Base-by-base conservation (phyloP, 2,113 vertebrate species). In the Pyxicephalus adspersus region DNA sequence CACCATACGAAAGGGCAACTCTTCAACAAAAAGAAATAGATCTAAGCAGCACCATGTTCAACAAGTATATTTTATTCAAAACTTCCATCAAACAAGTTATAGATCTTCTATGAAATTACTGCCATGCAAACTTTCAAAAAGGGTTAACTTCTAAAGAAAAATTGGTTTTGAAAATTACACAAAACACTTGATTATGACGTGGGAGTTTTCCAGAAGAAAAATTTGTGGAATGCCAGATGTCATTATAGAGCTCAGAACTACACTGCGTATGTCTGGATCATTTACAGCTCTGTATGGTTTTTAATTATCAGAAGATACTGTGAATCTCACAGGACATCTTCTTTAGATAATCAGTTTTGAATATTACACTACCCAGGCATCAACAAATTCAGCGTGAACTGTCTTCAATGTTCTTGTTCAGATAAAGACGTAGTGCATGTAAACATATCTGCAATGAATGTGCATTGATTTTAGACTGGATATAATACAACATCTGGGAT, bases 401-500 rank as follows among this genome's bases (percentile, higher is more conserved):
- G 58, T 64, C 75, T 72, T 52, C 50, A 34, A 28, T 75, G 50
- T 82, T 22, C 38, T 71, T 55, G 20, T 20, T 81, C 25, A 80
- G 58, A 71, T 71, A 63, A 45, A 60, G 58, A 64, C 52, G 25
- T 81, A 38, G 52, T 73, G 67, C 25, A 31, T 64, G 45, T 68
- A 64, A 64, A 64, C 50, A 65, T 74, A 65, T 81, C 70, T 65
- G 29, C n/a, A 57, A 82, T 82, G 80, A 82, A 82, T 82, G 66
- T 82, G 52, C 50, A 75, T 82, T 82, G 58, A 82, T 75, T 61
- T 75, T 75, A 26, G 61, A 73, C 64, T 58, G 72, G 50, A 57
- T 75, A 82, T 82, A 82, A 82, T 75, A 26, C 80, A 82, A 82
- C 80, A 82, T 82, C 80, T 82, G 80, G 80, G 80, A 82, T 82